These are phyloP conservation scores for Mesitornis unicolor DNA, from an alignment of 2,113 vertebrate species.

Conservation along the genomic window DNA sequence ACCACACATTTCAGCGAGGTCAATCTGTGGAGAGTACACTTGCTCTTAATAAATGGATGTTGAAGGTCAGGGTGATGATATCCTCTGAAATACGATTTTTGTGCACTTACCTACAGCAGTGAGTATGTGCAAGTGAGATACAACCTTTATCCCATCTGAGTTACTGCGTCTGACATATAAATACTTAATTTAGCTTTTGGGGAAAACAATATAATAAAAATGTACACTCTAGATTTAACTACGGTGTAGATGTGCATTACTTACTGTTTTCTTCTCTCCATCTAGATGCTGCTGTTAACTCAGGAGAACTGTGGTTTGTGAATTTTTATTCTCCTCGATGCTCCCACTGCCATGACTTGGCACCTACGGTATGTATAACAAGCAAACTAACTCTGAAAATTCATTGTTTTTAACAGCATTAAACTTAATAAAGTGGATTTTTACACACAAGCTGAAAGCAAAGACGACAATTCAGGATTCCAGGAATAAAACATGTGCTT, in stretches of 20 bases:
- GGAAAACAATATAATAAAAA: not conserved
- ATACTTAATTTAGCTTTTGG: not conserved
- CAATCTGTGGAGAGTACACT: not conserved
- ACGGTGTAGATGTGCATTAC: not conserved
- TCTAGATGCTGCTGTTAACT: conserved; percentile 89
- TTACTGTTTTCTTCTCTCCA: not conserved
- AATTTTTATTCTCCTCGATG: conserved; percentile 98
- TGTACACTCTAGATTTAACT: not conserved
- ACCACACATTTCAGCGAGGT: not conserved
- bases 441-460: not conserved
- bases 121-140: not conserved
- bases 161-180: not conserved
- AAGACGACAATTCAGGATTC: not conserved
- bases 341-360: conserved; percentile 95
- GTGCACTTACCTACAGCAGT: not conserved
- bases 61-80: not conserved
- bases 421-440: not conserved
- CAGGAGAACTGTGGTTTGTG: conserved; percentile 97
- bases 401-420: not conserved
- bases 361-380: conserved; percentile 84
- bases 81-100: not conserved
- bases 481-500: not conserved
- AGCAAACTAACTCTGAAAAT: not conserved
- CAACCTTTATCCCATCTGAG: not conserved
- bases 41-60: not conserved